Base-by-base conservation (phyloP, 2,888 invertebrate genomes). In the Galerucella calmariensis region DNA sequence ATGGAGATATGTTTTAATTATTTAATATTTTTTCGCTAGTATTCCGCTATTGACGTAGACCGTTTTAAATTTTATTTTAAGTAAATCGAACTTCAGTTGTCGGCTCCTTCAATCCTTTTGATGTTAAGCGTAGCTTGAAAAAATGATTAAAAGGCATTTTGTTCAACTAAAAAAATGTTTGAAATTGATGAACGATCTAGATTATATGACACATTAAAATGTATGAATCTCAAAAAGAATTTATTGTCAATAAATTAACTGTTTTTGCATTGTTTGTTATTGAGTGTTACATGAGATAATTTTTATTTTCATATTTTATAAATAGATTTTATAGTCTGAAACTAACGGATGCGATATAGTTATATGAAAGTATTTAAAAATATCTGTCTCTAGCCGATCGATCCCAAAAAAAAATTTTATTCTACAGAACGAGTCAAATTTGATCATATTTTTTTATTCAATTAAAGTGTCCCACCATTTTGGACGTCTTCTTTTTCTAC, bases 271-370 rank as follows among this genome's bases (percentile, higher is more conserved):
- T 73, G 16, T 73, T 67, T 69, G 58, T 59, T 56, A 56, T 56
- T 20, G 56, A 62, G 67, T 20, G 51, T 12, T 67, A 62, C 53
- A 63, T 73, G 73, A 74, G 74, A 76, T 76, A 76, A 76, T 73
- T 76, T 76, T 76, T 76, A 76, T 76, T 76, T 76, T 65, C 67
- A 76, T 72, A 74, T 56, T 74, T 63, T 76, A 76, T 56, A 76
- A 76, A 76, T 76, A 76, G 76, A 71, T 66, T 72, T 69, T 62
- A 72, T 72, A 67, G 72, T 59, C 72, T 72, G 59, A 72, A 72
- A 66, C 72, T 72, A 72, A 20, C 48, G 46, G 46, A 65, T 65
- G 63, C 48, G 66, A 66, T 59, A 56, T 72, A 66, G 72, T 72
- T 72, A 48, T 59, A 53, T 62, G 63, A 48, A 70, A 56, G 59